Evolutionary conservation across 2,113 vertebrate species (phyloP).

Genomic region (Tupaia chinensis): DNA sequence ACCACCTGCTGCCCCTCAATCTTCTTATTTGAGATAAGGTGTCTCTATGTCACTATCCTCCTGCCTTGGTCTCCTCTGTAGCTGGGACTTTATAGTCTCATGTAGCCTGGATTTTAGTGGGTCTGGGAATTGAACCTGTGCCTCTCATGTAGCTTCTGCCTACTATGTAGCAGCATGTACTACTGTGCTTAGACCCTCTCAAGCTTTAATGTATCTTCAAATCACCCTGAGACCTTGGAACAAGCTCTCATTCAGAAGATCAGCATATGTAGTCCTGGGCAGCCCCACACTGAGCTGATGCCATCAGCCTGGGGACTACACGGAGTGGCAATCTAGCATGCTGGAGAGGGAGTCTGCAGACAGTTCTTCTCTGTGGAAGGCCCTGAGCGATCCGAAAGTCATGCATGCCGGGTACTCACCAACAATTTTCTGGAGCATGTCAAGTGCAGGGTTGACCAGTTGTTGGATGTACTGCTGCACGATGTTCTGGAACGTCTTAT

Average conservation of each 20-base stretch:
- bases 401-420: slow-evolving; percentile 57
- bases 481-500: slow-evolving; percentile 89
- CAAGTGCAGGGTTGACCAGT: slow-evolving; percentile 87
- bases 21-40: too few relatives aligned
- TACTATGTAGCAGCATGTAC: too few relatives aligned
- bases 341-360: too few relatives aligned
- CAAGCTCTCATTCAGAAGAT: neutral
- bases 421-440: slow-evolving; percentile 80
- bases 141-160: too few relatives aligned
- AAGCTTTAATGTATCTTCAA: neutral
- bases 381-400: rapidly evolving
- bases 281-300: neutral
- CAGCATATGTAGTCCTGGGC: neutral
- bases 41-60: too few relatives aligned
- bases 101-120: too few relatives aligned
- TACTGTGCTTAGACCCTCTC: neutral
- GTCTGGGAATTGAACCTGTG: too few relatives aligned
- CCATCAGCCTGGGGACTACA: too few relatives aligned
- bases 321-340: neutral
- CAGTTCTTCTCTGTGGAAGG: neutral
- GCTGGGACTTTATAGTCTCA: too few relatives aligned
- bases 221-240: neutral
- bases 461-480: slow-evolving; percentile 86
- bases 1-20: too few relatives aligned
- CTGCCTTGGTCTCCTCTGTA: too few relatives aligned